A percentile compares a stretch with the other conserved stretches of the same genome.
Conservation (phyloP, 1,140 invertebrate genomes). For the Holcopasites calliopsidis region DNA sequence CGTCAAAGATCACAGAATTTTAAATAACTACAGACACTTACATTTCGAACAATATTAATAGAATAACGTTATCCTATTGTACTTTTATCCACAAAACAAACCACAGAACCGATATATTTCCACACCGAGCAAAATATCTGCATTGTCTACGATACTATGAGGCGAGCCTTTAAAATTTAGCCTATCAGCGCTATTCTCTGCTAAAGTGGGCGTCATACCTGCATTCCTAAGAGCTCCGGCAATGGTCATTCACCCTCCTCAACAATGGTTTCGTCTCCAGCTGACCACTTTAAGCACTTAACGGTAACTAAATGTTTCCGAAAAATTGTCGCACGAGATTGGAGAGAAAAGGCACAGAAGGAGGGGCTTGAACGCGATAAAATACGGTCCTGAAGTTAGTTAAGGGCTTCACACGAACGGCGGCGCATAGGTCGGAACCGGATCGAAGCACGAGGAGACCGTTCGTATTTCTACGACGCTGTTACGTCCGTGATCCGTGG, state of each 20-base stretch:
- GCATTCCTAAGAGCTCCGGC: background rate
- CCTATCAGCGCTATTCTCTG: background rate
- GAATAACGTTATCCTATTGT: too few species aligned
- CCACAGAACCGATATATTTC: too few species aligned
- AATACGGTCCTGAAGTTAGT: slow-evolving; percentile 28
- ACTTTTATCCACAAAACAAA: too few species aligned
- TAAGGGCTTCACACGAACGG: slow-evolving; percentile 15
- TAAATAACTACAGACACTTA: too few species aligned
- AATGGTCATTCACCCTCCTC: background rate
- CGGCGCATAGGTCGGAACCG: slow-evolving; percentile 41
- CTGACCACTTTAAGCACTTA: background rate
- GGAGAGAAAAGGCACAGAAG: background rate
- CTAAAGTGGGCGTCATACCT: too few species aligned
- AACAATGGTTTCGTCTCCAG: background rate
- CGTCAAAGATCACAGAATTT: too few species aligned
- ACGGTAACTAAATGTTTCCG: background rate
- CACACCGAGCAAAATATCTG: too few species aligned
- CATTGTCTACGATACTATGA: background rate
- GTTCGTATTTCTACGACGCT: background rate
- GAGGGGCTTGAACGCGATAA: background rate
- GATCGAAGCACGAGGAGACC: background rate
- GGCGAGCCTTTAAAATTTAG: background rate
- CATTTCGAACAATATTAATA: too few species aligned
- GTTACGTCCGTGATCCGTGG: slow-evolving; percentile 30
- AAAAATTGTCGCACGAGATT: background rate